Base-by-base conservation (phyloP, 2,888 invertebrate genomes). In the Galerucella pusilla region DNA sequence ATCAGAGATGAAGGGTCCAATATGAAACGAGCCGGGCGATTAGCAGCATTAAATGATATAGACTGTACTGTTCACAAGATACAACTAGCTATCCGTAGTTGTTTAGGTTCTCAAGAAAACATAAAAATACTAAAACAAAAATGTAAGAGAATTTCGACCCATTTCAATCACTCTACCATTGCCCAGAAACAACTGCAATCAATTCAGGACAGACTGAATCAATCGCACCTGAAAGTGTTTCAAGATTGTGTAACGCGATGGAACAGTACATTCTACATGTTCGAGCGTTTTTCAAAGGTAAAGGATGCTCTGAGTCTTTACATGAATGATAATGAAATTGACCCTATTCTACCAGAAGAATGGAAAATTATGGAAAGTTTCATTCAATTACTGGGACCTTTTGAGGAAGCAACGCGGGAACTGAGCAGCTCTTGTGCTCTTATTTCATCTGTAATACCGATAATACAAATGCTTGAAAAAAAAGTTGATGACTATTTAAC, bases 401-500 rank as follows among this genome's bases (percentile, higher is more conserved):
- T 61, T 61, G 46, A 61, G 61, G 69, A 69, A 69, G 61, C 69
- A 12, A 69, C 69, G 20, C 60, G 69, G 16, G 45, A 69, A 60
- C 61, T 60, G 16, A 69, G 61, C 69, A 66, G 49, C 66, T 66
- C 66, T 49, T 12, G 12, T 3, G 46, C 49, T 42, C 49, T 66
- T 20, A 66, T 66, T 66, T 66, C 66, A 49, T 60, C 61, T 61
- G 61, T 46, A 11, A 69, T 69, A 11, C 45, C 16, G 16, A 69
- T 69, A 61, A 69, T 69, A 10, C 46, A 65, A 65, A 65, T 65
- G 65, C 45, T 65, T 65, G 65, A 45, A 65, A 65, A 65, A 65
- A 35, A 65, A 45, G 52, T 69, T 60, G 69, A 60, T 65, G 65
- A 65, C 69, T 69, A 69, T 60, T 69, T 60, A 69, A 69, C 46